These are phyloP conservation scores for Illadopsis cleaveri DNA, from an alignment of 2,113 vertebrate species.

Conservation along the genomic window DNA sequence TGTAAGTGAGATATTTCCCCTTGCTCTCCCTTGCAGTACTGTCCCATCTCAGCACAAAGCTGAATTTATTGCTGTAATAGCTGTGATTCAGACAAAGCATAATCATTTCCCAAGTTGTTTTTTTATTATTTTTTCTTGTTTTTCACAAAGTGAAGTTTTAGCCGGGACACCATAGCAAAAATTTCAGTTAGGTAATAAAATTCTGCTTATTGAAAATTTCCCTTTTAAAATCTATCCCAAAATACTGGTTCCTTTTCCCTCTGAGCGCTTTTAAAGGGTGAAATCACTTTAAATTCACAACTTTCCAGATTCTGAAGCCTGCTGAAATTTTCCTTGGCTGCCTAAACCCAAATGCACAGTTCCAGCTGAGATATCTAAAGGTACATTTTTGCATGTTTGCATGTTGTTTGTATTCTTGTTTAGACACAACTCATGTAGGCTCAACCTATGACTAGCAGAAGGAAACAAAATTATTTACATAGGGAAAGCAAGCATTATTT, in stretches of 20 bases:
- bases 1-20: slow-evolving; percentile 19
- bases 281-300: not conserved
- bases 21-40: not conserved
- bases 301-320: not conserved
- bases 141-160: not conserved
- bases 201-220: not conserved
- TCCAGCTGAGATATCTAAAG: not conserved
- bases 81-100: not conserved
- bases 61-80: not conserved
- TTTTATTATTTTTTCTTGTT: not conserved
- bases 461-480: not conserved
- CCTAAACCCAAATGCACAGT: not conserved
- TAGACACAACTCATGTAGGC: not conserved
- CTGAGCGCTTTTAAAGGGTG: not conserved
- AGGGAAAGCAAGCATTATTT: not conserved
- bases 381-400: not conserved
- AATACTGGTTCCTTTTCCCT: not conserved
- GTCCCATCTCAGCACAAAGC: not conserved
- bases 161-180: not conserved
- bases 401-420: not conserved
- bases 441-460: not conserved
- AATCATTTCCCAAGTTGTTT: not conserved
- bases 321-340: not conserved
- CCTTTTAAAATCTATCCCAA: not conserved
- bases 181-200: slow-evolving; percentile 3